These are phyloP conservation scores for Neosalanx taihuensis DNA, from an alignment of 2,797 vertebrate species.

Conservation along the genomic window DNA sequence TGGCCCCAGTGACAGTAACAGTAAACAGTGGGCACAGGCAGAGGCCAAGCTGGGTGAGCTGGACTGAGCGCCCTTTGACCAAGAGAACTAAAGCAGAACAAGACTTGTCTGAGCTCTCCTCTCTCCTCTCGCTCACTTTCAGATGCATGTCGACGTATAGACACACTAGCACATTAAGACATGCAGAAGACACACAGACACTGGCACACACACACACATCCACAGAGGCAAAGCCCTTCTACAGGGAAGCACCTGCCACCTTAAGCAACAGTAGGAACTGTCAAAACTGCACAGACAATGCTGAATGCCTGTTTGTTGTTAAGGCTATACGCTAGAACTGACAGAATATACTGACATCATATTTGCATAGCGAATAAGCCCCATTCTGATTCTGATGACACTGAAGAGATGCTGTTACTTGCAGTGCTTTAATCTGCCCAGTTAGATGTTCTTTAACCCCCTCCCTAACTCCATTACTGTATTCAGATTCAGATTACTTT, in stretches of 20 bases:
- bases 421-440: not conserved
- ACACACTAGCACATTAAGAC: constrained; percentile 6
- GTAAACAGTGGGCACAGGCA: constrained; percentile 84
- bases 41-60: constrained; percentile 79
- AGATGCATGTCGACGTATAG: constrained; percentile 45
- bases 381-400: not conserved
- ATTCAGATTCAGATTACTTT: no score
- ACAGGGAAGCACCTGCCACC: not conserved
- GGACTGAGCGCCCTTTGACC: constrained; percentile 85
- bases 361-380: constrained; percentile 7
- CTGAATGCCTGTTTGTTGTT: not conserved
- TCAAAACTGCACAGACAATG: not conserved
- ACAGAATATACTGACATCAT: not conserved
- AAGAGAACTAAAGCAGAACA: constrained; percentile 78
- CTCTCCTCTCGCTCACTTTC: not conserved
- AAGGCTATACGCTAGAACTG: not conserved
- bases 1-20: constrained; percentile 87
- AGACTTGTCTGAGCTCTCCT: constrained; percentile 35
- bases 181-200: not conserved
- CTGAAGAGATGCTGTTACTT: not conserved
- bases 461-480: constrained; percentile 15
- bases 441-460: not conserved
- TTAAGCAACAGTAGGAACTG: not conserved
- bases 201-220: constrained; percentile 17
- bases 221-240: constrained; percentile 1